Evolutionary conservation across 2,797 vertebrate genomes (phyloP).

Genomic region (Crossoptilon crossoptilon): DNA sequence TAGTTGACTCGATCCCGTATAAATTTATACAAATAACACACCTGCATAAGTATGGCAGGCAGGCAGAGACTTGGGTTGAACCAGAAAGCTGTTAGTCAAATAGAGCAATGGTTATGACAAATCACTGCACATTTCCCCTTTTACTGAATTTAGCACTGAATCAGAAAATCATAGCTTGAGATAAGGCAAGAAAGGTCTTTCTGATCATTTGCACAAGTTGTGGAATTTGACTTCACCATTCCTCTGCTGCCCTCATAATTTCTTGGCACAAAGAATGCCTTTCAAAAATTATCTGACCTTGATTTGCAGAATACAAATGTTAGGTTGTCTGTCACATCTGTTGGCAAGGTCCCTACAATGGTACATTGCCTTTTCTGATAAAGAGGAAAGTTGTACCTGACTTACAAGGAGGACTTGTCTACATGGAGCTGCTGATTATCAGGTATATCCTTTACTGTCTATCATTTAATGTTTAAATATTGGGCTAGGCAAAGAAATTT

Average conservation of each 20-base stretch:
- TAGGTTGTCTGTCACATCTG: neutral
- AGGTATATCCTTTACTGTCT: neutral
- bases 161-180: neutral
- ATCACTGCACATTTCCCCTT: neutral
- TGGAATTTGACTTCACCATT: neutral
- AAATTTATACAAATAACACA: neutral
- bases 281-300: neutral
- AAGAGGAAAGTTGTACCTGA: neutral
- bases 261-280: neutral
- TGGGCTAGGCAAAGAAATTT: neutral
- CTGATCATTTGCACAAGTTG: neutral
- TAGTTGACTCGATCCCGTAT: neutral
- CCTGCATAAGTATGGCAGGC: neutral
- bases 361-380: neutral
- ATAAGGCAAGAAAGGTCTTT: neutral
- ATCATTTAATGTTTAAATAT: neutral
- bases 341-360: neutral
- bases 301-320: neutral
- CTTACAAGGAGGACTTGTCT: neutral
- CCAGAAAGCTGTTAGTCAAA: neutral
- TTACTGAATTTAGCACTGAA: neutral
- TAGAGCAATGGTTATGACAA: neutral
- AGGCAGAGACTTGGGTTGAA: neutral
- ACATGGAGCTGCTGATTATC: neutral
- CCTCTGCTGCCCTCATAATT: neutral